Percentiles rank a stretch among this genome's conserved stretches.
Evolutionary conservation across 2,797 vertebrate genomes (phyloP).

Genomic region (Peromyscus nudipes): DNA sequence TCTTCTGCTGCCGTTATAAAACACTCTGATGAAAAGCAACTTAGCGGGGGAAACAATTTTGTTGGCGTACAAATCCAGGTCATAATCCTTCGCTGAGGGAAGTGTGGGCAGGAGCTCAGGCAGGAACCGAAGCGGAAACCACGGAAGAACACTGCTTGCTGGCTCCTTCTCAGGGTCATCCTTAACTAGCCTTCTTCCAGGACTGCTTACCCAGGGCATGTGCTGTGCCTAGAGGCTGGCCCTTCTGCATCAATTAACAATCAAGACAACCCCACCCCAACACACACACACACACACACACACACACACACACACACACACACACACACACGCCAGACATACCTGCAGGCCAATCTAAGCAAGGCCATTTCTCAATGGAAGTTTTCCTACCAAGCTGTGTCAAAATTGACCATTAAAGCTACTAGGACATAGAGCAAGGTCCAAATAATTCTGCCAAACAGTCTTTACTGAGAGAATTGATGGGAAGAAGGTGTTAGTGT

Average conservation of each 20-base stretch:
- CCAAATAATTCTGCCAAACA: background rate
- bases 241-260: background rate
- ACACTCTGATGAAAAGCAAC: background rate
- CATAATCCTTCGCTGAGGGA: background rate
- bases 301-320: background rate
- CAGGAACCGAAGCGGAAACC: background rate
- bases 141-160: background rate
- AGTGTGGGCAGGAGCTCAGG: background rate
- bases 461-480: background rate
- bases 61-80: background rate
- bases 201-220: background rate
- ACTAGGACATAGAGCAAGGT: background rate
- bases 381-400: background rate
- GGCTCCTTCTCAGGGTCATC: background rate
- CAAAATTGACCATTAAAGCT: background rate
- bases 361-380: background rate
- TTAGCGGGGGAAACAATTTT: background rate
- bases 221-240: background rate
- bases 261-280: background rate
- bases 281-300: background rate
- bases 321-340: background rate
- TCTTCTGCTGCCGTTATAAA: background rate
- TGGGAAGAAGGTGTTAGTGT: background rate
- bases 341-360: background rate
- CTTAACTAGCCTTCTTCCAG: background rate